Base-by-base conservation (phyloP, 2,888 invertebrate species). In the Dendrolimus pini region DNA sequence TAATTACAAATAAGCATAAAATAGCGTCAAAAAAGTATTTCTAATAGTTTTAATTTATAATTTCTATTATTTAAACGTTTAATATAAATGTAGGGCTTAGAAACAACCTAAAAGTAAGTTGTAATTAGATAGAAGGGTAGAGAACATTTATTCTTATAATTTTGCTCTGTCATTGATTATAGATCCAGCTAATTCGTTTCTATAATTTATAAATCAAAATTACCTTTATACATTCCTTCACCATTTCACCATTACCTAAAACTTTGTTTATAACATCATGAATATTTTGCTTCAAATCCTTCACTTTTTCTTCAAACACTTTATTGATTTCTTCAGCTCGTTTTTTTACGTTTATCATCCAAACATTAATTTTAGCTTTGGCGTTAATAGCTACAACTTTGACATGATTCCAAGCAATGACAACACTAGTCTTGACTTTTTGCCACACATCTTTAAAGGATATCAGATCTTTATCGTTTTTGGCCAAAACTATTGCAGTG, bases 151-250 rank as follows among this genome's bases (percentile, higher is more conserved):
- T 30, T 30, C 6, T 30, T 30, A 30, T 30, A 30, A 30, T 30
- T 30, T 3, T 30, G 30, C 30, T 30, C 6, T 30, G 30, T 30
- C 18, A 18, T 18, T 30, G 30, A 30, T 30, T 30, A 6, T 30
- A 30, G 30, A 30, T 3, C 30, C 30, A 6, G 6, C 30, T 6
- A 30, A 3, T 30, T 30, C 6, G 3, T 42, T 56, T 9, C 9
- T 14, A 53, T 54, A 14, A 53, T 14, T 14, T 55, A 55, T 41
- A 7, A 12, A 53, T 52, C 41, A 53, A 18, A 65, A 69, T 67
- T 72, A 82, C 83, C 58, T 71, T 55, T 41, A 78, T 58, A 66
- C 83, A 83, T 63, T 70, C 60, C 61, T 72, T 71, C 3, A 77
- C 64, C 14, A 68, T 58, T 56, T 75, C 64, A 10, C 70, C 66